Percentiles rank a stretch among this genome's conserved stretches.
phyloP scores from a whole-genome alignment of 2,113 vertebrate genomes.

The Numida meleagris region DNA sequence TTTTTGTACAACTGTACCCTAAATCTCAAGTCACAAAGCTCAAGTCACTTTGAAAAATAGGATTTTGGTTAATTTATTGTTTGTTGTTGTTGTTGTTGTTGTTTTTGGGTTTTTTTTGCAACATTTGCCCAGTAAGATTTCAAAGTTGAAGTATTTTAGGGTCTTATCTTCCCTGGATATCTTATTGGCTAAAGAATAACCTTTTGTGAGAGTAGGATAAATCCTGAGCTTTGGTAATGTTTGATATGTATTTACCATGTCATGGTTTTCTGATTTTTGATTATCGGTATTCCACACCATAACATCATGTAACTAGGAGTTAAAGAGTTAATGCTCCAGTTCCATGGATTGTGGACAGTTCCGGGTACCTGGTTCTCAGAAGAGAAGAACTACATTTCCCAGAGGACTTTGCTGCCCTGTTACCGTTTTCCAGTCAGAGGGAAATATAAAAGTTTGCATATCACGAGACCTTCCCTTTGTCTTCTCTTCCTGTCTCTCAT shows the following conservation, averaged over 20 bases:
- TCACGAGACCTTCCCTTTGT: too few species aligned
- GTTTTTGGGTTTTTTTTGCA: neutral
- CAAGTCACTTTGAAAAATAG: neutral
- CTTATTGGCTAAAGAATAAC: neutral
- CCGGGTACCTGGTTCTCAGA: too few species aligned
- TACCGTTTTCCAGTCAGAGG: too few species aligned
- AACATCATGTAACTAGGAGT: too few species aligned
- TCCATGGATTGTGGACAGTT: too few species aligned
- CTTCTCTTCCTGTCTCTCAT: too few species aligned
- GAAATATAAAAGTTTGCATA: too few species aligned
- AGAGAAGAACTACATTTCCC: too few species aligned
- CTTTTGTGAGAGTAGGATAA: neutral
- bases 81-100: neutral
- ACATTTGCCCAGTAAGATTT: neutral
- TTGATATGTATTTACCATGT: rapidly evolving
- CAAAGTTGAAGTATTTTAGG: neutral
- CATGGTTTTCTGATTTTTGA: too few species aligned
- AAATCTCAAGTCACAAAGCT: neutral
- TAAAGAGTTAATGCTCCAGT: too few species aligned
- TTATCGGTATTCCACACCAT: too few species aligned
- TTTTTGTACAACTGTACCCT: neutral
- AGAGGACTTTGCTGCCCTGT: too few species aligned
- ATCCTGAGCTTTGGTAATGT: neutral
- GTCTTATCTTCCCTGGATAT: neutral
- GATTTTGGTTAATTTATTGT: neutral